These are phyloP conservation scores for Copidosoma aretas DNA, from an alignment of 2,888 invertebrate species.

Conservation along the genomic window DNA sequence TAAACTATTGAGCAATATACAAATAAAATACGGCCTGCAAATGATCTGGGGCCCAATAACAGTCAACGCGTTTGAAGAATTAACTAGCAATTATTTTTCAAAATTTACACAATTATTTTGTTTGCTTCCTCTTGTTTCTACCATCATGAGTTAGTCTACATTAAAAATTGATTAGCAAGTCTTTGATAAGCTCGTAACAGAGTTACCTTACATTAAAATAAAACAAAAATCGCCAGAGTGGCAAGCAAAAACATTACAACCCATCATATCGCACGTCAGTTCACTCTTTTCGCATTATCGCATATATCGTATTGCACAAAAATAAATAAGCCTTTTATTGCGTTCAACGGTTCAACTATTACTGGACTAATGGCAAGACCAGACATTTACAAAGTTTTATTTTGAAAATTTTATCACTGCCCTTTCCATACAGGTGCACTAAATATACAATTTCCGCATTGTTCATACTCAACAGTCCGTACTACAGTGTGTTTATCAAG, in stretches of 20 bases:
- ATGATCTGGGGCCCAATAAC: slow-evolving; percentile 58
- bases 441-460: slow-evolving; percentile 33
- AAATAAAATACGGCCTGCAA: slow-evolving; percentile 58
- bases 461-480: slow-evolving; percentile 43
- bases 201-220: slow-evolving; percentile 27
- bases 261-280: no score
- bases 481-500: slow-evolving; percentile 36
- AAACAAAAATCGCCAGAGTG: slow-evolving; percentile 4
- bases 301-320: slow-evolving; percentile 37
- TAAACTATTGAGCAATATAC: slow-evolving; percentile 64
- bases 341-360: slow-evolving; percentile 43
- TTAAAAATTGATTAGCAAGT: slow-evolving; percentile 20
- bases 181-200: slow-evolving; percentile 37
- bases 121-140: slow-evolving; percentile 18
- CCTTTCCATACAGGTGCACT: slow-evolving; percentile 6
- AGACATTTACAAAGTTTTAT: slow-evolving; percentile 42
- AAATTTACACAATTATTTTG: slow-evolving; percentile 5
- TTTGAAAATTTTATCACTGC: slow-evolving; percentile 40
- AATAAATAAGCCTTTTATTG: slow-evolving; percentile 25
- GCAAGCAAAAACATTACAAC: background rate
- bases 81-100: slow-evolving; percentile 23
- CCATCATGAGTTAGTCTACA: background rate
- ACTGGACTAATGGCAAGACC: slow-evolving; percentile 53
- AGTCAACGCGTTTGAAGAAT: slow-evolving; percentile 52
- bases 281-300: no score